Percentiles rank a stretch among this genome's conserved stretches.
These are phyloP conservation scores for Hydractinia echinata DNA, from an alignment of 30 jellyfish, hydroid and myxozoan genomes.

Conservation along the genomic window DNA sequence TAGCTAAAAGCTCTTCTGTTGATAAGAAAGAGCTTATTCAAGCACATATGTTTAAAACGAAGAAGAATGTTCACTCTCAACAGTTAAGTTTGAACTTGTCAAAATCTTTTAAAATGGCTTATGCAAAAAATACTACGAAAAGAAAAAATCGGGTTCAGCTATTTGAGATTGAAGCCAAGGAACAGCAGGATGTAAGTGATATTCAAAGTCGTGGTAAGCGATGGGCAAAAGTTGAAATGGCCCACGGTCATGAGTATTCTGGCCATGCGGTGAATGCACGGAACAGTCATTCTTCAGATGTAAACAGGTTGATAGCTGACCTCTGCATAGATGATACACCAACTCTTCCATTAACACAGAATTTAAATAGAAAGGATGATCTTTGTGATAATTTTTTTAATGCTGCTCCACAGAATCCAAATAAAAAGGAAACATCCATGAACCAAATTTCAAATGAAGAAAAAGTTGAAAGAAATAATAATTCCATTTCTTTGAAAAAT, in stretches of 20 bases:
- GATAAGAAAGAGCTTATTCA: conserved; percentile 48
- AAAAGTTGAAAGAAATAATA: too few relatives aligned
- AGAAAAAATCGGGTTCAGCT: conserved; percentile 27
- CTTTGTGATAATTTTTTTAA: too few relatives aligned
- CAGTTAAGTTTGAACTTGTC: conserved; percentile 62
- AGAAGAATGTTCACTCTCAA: conserved; percentile 71
- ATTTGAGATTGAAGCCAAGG: conserved; percentile 57
- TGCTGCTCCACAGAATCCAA: too few relatives aligned
- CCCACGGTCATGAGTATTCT: conserved; percentile 78
- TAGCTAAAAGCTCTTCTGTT: conserved; percentile 54
- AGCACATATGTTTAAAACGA: conserved; percentile 86
- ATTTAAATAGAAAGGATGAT: too few relatives aligned
- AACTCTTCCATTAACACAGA: too few relatives aligned
- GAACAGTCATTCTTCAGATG: neutral
- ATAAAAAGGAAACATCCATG: too few relatives aligned
- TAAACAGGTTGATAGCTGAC: neutral
- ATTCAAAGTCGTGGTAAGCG: conserved; percentile 11
- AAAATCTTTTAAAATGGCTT: conserved; percentile 70
- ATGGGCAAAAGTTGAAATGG: conserved; percentile 84
- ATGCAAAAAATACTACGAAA: conserved; percentile 49
- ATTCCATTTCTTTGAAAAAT: too few relatives aligned
- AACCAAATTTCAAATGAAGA: too few relatives aligned
- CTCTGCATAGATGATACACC: too few relatives aligned
- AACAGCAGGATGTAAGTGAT: conserved; percentile 12
- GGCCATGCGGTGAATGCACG: conserved; percentile 86